Evolutionary conservation across 2,888 invertebrate species (phyloP).

Genomic region (Lasioglossum leucozonium): DNA sequence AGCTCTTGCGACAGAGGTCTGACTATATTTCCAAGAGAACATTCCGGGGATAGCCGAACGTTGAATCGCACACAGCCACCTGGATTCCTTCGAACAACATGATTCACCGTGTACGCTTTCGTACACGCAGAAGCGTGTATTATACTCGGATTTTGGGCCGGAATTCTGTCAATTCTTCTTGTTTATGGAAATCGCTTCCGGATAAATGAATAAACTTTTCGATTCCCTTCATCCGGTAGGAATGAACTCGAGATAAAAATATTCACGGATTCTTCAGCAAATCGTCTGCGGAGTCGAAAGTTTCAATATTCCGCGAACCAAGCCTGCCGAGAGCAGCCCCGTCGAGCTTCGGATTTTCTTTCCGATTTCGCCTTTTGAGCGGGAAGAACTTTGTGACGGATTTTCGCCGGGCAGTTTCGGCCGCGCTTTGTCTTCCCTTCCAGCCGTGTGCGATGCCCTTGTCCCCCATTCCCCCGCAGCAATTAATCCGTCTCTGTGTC

Average conservation of each 20-base stretch:
- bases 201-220: too few species aligned
- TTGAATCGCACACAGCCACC: neutral
- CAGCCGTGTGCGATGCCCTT: neutral
- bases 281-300: neutral
- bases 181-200: too few species aligned
- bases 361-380: neutral
- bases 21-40: neutral
- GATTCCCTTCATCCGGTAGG: too few species aligned
- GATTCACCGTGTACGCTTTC: neutral
- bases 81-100: neutral
- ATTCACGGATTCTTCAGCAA: too few species aligned
- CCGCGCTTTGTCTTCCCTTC: neutral
- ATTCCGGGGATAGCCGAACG: neutral
- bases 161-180: neutral
- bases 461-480: neutral
- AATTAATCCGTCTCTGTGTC: constrained; percentile 40
- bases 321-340: neutral
- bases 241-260: too few species aligned
- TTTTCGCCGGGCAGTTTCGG: neutral
- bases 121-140: neutral
- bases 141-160: neutral
- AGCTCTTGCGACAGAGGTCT: neutral
- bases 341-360: neutral
- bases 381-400: constrained; percentile 1
- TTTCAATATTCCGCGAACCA: neutral